Conservation (phyloP, 2,113 vertebrate species). For the Pycnonotus jocosus region DNA sequence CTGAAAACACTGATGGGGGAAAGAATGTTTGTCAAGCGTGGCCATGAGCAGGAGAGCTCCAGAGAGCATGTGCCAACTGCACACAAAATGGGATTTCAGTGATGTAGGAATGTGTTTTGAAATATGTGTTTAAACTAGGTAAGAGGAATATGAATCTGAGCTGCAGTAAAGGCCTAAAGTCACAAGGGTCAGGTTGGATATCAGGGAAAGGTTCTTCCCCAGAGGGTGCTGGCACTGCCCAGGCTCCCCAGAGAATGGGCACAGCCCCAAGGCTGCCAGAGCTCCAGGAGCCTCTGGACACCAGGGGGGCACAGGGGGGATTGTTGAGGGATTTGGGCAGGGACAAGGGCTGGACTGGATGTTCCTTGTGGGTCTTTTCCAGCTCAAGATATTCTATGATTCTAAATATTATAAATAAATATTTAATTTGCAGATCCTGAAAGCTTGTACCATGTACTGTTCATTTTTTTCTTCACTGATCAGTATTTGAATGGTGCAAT, state of each 20-base stretch:
- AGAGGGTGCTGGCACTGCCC: neutral
- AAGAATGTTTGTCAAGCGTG: neutral
- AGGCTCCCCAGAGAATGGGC: neutral
- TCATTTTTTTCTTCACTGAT: neutral
- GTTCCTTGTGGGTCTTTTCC: rapidly evolving
- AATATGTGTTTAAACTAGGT: neutral
- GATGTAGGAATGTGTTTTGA: neutral
- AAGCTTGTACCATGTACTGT: neutral
- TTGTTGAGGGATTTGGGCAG: neutral
- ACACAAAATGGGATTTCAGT: neutral
- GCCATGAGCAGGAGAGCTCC: neutral
- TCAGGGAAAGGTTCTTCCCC: neutral
- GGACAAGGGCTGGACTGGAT: rapidly evolving
- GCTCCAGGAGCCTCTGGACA: neutral
- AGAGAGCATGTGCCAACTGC: neutral
- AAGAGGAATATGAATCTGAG: neutral
- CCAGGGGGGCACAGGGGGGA: neutral
- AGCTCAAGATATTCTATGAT: too few species aligned
- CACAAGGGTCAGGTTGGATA: rapidly evolving
- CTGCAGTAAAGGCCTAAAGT: neutral
- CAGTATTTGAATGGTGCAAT: neutral
- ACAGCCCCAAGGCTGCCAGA: neutral
- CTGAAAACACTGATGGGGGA: neutral
- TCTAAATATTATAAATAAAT: neutral
- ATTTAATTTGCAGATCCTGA: neutral